Evolutionary conservation across 1,140 invertebrate species (phyloP), one percentile per base, ranked within the genome.

Genomic region (Dendroctonus ponderosae): DNA sequence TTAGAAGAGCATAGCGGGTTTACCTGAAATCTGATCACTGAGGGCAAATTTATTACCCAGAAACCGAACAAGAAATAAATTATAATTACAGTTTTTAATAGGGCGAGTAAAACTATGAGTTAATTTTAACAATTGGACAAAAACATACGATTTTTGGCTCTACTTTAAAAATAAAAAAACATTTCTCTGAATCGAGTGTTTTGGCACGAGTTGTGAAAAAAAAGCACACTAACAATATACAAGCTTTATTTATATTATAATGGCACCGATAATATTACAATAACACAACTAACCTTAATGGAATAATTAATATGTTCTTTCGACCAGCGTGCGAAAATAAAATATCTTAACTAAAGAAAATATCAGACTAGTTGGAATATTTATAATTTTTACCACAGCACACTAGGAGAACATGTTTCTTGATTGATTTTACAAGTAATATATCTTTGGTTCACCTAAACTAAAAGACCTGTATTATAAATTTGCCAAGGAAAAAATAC

Each of bases 191-290:
- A 26, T 26, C 26, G 44, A 46, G 44, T 46, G 9, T 46, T 2
- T 9, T 46, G 44, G 44, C n/a, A n/a, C n/a, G n/a, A n/a, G n/a
- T 12, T 46, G 9, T 11, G 12, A 46, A 1, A 46, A 3, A 46
- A 2, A 46, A 46, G 4, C 44, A 46, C 26, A 54, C 39, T 41
- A 73, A 73, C 71, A 73, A 73, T 71, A 68, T 73, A 73, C 71
- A 73, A 73, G 71, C 71, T 71, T 73, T 73, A 73, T 73, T 71
- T 71, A 71, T 72, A 65, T 67, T 67, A 68, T 71, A 73, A 73
- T 73, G 71, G 71, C 71, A 73, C 71, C 71, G 66, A 64, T 65
- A 71, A 65, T 70, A 70, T 64, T 64, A 70, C 61, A 68, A 67
- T 53, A 50, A 65, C 59, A 54, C 54, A 59, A 64, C 59, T 69